Evolutionary conservation across 2,888 invertebrate species (phyloP).

Genomic region (Notodonta dromedarius): DNA sequence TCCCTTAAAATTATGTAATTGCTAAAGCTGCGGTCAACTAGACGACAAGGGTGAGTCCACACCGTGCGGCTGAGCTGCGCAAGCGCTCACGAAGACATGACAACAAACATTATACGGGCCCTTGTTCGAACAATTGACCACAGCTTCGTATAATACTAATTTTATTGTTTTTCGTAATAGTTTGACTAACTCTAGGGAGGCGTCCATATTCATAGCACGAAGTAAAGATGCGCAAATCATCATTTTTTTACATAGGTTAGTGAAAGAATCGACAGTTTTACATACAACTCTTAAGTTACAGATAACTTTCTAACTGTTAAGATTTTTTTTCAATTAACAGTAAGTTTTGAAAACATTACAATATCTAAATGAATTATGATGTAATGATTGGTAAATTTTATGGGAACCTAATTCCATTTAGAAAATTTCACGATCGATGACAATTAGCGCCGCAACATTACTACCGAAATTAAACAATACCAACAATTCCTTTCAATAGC

Average conservation of each 20-base stretch:
- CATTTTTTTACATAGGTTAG: slow-evolving; percentile 75
- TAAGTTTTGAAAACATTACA: slow-evolving; percentile 62
- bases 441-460: slow-evolving; percentile 48
- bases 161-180: slow-evolving; percentile 78
- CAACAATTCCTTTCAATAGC: slow-evolving; percentile 47
- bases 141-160: slow-evolving; percentile 77
- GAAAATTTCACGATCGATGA: slow-evolving; percentile 57
- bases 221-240: slow-evolving; percentile 78
- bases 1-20: slow-evolving; percentile 83
- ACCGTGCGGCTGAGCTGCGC: neutral
- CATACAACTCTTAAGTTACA: slow-evolving; percentile 67
- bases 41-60: slow-evolving; percentile 28
- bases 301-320: slow-evolving; percentile 65
- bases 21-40: slow-evolving; percentile 78
- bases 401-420: slow-evolving; percentile 83
- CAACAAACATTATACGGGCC: slow-evolving; percentile 7
- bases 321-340: slow-evolving; percentile 55
- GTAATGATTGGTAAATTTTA: slow-evolving; percentile 56
- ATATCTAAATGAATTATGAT: slow-evolving; percentile 64
- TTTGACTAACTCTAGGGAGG: slow-evolving; percentile 81
- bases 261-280: slow-evolving; percentile 67
- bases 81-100: slow-evolving; percentile 1
- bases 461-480: slow-evolving; percentile 44
- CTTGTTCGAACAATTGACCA: slow-evolving; percentile 72
- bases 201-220: slow-evolving; percentile 80